Evolutionary conservation across 2,113 vertebrate genomes (phyloP), one percentile per base, ranked within the genome.

Genomic region (Rhinogobius similis): DNA sequence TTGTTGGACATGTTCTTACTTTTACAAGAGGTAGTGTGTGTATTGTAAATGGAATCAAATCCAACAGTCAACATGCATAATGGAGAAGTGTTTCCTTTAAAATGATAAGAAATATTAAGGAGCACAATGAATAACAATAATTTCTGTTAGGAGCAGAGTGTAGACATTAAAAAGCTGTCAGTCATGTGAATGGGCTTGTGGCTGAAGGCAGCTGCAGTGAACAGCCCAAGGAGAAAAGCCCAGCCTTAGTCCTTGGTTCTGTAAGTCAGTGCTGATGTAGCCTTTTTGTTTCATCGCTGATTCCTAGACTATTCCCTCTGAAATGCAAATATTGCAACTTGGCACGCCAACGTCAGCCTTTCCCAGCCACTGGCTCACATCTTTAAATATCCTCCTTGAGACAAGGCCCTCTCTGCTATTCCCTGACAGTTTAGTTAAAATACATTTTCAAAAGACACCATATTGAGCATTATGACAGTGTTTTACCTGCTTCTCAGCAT

Each of bases 281-380:
- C 87, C 85, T 85, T 90, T 91, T 86, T 88, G 77, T 87, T 77
- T 81, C 74, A 77, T 73, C 53, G 75, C 73, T 74, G 77, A 85
- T 82, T 87, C 82, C 78, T 90, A 76, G 72, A 48, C 76, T 73
- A 74, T 85, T 91, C 78, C 77, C 55, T 91, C 87, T 89, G 86
- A 90, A 92, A 90, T 88, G 87, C 88, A 90, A 90, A 92, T 91
- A 79, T 74, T 65, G 76, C 79, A 89, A 85, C 82, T 85, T 79
- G 77, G 63, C 48, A 71, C 27, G 32, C 65, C 82, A 73, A 65
- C 61, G 64, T 87, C 86, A 88, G 82, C 87, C 79, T 70, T 86
- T 86, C 46, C 69, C 74, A 83, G 70, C 68, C 59, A 68, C 76
- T 26, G 43, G 67, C 72, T 83, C 79, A 68, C 69, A 86, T 82